A percentile compares a stretch with the other conserved stretches of the same genome.
Evolutionary conservation across 1,140 invertebrate genomes (phyloP).

Genomic region (Drosophila bocqueti): DNA sequence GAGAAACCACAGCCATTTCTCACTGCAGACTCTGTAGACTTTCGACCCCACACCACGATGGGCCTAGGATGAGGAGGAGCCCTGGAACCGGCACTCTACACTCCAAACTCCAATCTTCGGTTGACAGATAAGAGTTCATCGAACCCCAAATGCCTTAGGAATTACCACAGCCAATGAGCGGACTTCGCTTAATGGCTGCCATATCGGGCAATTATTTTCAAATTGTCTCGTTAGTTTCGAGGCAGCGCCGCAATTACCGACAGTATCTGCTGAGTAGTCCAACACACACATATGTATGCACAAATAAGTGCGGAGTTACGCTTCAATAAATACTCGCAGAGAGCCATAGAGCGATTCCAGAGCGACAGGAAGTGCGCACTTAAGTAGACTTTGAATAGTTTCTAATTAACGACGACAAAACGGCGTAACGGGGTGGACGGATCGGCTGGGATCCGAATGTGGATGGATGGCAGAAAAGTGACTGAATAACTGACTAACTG

Average conservation of each 20-base stretch:
- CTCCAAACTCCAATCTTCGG: slow-evolving; percentile 18
- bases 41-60: slow-evolving; percentile 55
- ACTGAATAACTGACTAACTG: slow-evolving; percentile 32
- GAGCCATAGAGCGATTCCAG: slow-evolving; percentile 28
- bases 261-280: slow-evolving; percentile 31
- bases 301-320: slow-evolving; percentile 50
- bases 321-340: slow-evolving; percentile 67
- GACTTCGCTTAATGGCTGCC: slow-evolving; percentile 69
- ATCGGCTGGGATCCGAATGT: slow-evolving; percentile 21
- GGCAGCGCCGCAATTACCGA: slow-evolving; percentile 73
- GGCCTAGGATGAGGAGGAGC: slow-evolving; percentile 9
- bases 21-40: slow-evolving; percentile 17
- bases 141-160: slow-evolving; percentile 55
- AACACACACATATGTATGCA: slow-evolving; percentile 11
- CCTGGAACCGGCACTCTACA: slow-evolving; percentile 19
- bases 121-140: slow-evolving; percentile 78
- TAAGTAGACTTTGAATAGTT: slow-evolving; percentile 83
- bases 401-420: slow-evolving; percentile 78
- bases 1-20: slow-evolving; percentile 53
- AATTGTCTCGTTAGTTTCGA: slow-evolving; percentile 79
- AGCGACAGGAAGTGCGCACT: slow-evolving; percentile 73
- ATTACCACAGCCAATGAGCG: slow-evolving; percentile 61
- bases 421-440: slow-evolving; percentile 71
- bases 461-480: slow-evolving; percentile 26
- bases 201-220: slow-evolving; percentile 79